phyloP scores from a whole-genome alignment of 2,797 vertebrate genomes.

The Glyptemys insculpta region DNA sequence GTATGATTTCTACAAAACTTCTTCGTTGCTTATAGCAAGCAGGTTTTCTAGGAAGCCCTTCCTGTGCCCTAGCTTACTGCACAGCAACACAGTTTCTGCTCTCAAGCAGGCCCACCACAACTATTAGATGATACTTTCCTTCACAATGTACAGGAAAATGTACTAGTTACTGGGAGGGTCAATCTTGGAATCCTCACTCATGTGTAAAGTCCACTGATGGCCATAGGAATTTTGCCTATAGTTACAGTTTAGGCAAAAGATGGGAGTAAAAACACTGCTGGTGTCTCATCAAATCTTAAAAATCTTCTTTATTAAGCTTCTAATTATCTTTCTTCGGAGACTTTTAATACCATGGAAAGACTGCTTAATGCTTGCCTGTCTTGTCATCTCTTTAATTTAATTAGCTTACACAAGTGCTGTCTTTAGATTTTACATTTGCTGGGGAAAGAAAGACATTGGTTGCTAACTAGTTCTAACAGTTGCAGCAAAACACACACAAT shows the following conservation, averaged over 20 bases:
- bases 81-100: not conserved
- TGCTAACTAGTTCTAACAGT: conserved; percentile 1
- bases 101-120: not conserved
- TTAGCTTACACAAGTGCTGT: conserved; percentile 37
- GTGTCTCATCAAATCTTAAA: not conserved
- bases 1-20: not conserved
- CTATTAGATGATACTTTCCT: not conserved
- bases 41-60: not conserved
- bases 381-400: conserved; percentile 57
- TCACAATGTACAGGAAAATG: not conserved
- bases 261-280: not conserved
- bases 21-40: not conserved
- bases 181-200: not conserved
- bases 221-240: not conserved
- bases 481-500: conserved; percentile 22
- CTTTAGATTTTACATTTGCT: conserved; percentile 33
- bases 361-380: conserved; percentile 29
- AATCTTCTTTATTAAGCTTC: conserved; percentile 26
- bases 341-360: conserved; percentile 31
- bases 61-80: not conserved
- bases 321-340: conserved; percentile 42
- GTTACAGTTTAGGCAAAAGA: not conserved
- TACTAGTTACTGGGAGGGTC: not conserved
- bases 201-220: not conserved
- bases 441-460: not conserved